Conservation (phyloP, 2,113 vertebrate genomes). For the Lutjanus erythropterus region DNA sequence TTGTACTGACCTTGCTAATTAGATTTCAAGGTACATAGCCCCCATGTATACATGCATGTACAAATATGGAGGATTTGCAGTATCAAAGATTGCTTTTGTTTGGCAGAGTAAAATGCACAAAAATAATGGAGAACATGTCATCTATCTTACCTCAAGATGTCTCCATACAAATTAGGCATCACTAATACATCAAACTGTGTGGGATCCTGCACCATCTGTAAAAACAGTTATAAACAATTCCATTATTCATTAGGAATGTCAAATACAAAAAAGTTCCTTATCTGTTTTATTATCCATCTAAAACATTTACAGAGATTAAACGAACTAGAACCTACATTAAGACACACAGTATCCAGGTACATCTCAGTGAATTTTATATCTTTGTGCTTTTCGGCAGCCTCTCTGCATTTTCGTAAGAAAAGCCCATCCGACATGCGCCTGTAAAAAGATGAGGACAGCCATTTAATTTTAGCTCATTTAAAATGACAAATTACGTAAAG, state of each 20-base stretch:
- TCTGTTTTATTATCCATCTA: background rate
- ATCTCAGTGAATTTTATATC: constrained; percentile 98
- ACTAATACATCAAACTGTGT: constrained; percentile 96
- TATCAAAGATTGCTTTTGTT: background rate
- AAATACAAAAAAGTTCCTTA: background rate
- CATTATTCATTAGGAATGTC: background rate
- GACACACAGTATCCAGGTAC: constrained; percentile 97
- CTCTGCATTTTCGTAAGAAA: constrained; percentile 95
- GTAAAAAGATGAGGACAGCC: constrained; percentile 25
- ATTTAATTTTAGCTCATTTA: background rate
- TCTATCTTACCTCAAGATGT: constrained; percentile 91
- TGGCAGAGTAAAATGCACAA: background rate
- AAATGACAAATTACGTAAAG: background rate
- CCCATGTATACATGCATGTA: background rate
- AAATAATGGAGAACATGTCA: background rate
- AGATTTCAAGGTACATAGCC: background rate
- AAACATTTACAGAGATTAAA: background rate
- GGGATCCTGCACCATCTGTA: constrained; percentile 97
- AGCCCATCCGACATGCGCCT: constrained; percentile 99
- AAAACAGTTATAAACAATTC: constrained; percentile 14
- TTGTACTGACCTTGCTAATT: background rate
- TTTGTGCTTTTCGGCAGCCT: constrained; percentile 96
- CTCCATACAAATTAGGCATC: constrained; percentile 97
- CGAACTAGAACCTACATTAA: constrained; percentile 88
- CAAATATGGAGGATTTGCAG: background rate